These are phyloP conservation scores for Prorops nasuta DNA, from an alignment of 1,140 invertebrate species.

Conservation along the genomic window DNA sequence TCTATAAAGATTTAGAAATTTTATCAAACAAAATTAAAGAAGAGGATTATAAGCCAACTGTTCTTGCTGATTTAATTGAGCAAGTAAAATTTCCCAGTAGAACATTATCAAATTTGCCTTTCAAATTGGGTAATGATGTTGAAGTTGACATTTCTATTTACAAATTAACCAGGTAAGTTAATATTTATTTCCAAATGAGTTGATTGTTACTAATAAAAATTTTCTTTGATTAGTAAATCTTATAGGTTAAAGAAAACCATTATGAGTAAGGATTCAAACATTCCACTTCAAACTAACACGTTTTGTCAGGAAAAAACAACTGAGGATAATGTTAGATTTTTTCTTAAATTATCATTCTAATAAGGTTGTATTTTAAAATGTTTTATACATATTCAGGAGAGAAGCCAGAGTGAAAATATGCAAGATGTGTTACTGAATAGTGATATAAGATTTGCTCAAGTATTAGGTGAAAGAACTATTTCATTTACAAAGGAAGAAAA, in stretches of 20 bases:
- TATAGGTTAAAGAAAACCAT: not conserved
- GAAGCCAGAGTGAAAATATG: not conserved
- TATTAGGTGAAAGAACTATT: slow-evolving; percentile 18
- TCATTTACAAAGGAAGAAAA: slow-evolving; percentile 20
- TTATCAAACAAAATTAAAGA: slow-evolving; percentile 14
- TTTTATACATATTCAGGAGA: not conserved
- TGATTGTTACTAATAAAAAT: too few relatives aligned
- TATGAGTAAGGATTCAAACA: not conserved
- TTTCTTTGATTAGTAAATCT: not conserved
- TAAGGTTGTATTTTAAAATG: not conserved
- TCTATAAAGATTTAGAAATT: slow-evolving; percentile 37
- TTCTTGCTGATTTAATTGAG: slow-evolving; percentile 22
- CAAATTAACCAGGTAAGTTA: slow-evolving; percentile 22
- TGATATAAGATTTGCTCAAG: slow-evolving; percentile 3
- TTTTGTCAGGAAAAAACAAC: not conserved
- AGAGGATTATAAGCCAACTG: slow-evolving; percentile 17
- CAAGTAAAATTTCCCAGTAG: slow-evolving; percentile 26
- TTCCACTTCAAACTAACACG: not conserved
- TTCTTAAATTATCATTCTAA: slow-evolving; percentile 12
- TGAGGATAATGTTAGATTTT: not conserved
- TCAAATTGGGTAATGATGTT: slow-evolving; percentile 18
- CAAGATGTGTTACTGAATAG: too few relatives aligned
- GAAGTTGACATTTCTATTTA: slow-evolving; percentile 20
- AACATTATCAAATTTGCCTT: slow-evolving; percentile 19
- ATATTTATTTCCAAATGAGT: too few relatives aligned